Percentiles rank a stretch among this genome's conserved stretches.
phyloP scores from a whole-genome alignment of 2,797 vertebrate genomes.

The Coregonus suidteri region DNA sequence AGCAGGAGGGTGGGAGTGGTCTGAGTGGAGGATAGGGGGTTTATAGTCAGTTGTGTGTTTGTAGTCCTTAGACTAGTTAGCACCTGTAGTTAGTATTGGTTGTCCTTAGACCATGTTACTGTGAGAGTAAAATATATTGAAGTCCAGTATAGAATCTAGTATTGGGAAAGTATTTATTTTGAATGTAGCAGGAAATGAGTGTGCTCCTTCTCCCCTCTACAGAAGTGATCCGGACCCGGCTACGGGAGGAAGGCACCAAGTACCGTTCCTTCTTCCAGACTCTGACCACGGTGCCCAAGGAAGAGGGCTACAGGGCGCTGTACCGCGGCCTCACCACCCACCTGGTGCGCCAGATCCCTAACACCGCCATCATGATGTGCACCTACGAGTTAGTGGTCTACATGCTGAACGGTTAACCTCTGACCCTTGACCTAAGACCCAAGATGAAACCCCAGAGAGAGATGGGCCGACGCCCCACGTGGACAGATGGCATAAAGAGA shows the following conservation, averaged over 20 bases:
- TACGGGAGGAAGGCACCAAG: constrained; percentile 97
- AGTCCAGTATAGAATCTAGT: not conserved
- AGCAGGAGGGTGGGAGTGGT: not conserved
- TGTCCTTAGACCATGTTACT: too few relatives aligned
- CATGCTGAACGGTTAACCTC: constrained; percentile 88
- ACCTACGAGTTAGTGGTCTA: constrained; percentile 97
- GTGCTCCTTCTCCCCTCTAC: constrained; percentile 13
- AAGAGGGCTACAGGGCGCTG: constrained; percentile 92
- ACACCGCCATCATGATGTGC: constrained; percentile 98
- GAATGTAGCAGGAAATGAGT: not conserved
- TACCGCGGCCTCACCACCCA: constrained; percentile 96
- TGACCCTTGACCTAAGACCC: not conserved
- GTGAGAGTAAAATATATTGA: too few relatives aligned
- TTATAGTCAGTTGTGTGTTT: too few relatives aligned
- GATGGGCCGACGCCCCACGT: constrained; percentile 35
- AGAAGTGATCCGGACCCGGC: constrained; percentile 96
- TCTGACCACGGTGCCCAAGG: constrained; percentile 84
- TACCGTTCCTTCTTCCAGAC: constrained; percentile 97
- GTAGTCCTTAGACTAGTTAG: too few relatives aligned
- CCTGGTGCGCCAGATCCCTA: constrained; percentile 94
- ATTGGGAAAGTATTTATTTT: not conserved
- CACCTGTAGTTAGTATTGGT: too few relatives aligned
- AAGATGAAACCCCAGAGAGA: constrained; percentile 20
- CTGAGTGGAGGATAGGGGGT: not conserved
- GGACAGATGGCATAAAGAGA: constrained; percentile 21